Base-by-base conservation (phyloP, 2,888 invertebrate species). In the Cynaeus angustus region DNA sequence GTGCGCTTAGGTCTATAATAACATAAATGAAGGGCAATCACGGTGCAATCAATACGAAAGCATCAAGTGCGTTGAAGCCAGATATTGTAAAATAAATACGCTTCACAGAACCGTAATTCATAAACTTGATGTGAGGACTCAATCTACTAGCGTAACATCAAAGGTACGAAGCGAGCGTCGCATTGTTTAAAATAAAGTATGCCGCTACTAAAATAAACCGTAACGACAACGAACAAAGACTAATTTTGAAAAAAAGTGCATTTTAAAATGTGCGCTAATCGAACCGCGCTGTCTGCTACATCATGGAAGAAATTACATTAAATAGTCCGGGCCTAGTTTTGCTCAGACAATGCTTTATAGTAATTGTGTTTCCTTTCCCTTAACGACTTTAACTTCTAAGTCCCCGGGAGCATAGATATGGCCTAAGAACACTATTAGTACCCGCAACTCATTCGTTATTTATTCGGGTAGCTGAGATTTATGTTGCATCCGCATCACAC, bases 251-350 rank as follows among this genome's bases (percentile, higher is more conserved):
- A 28, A 14, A 50, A 28, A 28, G 48, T 9, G 9, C 7, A n/a
- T n/a, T 33, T 33, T 33, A 33, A 33, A 33, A 33, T n/a, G 33
- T 9, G n/a, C 33, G 6, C n/a, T n/a, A 9, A 33, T 33, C 33
- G 6, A 7, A 2, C 33, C 43, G 26, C 41, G 48, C 26, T 56
- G 50, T 72, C 68, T 71, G 75, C 66, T 68, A 71, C 68, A 75
- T 75, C 77, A 76, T 79, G 79, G 80, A 81, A 81, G 80, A 80
- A 82, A 82, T 81, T 81, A 79, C 82, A 81, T 81, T 83, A 82
- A 82, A 82, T 81, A 78, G 80, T 77, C 75, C 74, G 77, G 75
- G 78, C 77, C 78, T 73, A 70, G 78, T 75, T 74, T 74, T 58
- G 75, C 73, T 74, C 78, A 78, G 80, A 80, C 81, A 80, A 82